phyloP scores from a whole-genome alignment of 2,797 vertebrate species.

The Holocentrus rufus region DNA sequence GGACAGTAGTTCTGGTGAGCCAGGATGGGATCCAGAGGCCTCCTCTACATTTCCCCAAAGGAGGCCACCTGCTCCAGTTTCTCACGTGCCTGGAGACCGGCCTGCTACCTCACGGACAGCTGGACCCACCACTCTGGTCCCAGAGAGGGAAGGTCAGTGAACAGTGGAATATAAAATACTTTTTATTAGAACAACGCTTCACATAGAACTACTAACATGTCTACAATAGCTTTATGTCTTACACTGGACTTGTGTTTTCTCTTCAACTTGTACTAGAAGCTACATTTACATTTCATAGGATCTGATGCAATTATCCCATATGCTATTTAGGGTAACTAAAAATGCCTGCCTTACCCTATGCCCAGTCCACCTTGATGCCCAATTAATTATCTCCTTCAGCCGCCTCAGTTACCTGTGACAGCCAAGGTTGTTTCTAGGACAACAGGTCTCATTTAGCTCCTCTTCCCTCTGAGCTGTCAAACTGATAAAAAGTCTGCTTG shows the following conservation, averaged over 20 bases:
- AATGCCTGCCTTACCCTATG: too few species aligned
- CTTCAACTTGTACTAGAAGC: neutral
- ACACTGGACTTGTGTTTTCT: neutral
- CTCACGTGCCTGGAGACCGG: slow-evolving; percentile 98
- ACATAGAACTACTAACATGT: neutral
- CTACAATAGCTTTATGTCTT: too few species aligned
- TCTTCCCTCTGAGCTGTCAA: too few species aligned
- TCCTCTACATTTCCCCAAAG: slow-evolving; percentile 92
- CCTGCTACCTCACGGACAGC: slow-evolving; percentile 94
- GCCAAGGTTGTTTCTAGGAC: too few species aligned
- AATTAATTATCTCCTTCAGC: too few species aligned
- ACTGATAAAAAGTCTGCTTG: too few species aligned
- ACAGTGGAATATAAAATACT: neutral
- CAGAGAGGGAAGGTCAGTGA: slow-evolving; percentile 93
- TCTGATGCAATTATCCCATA: neutral
- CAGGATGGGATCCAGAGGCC: slow-evolving; percentile 98
- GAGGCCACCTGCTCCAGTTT: slow-evolving; percentile 96
- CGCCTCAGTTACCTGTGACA: too few species aligned
- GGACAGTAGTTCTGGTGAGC: slow-evolving; percentile 96
- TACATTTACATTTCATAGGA: neutral
- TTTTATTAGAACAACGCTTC: neutral
- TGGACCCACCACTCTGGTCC: slow-evolving; percentile 97
- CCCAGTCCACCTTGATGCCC: too few species aligned
- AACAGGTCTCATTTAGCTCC: too few species aligned
- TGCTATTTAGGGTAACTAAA: too few species aligned